Evolutionary conservation across 2,888 invertebrate genomes (phyloP).

Genomic region (Melieria picta): DNA sequence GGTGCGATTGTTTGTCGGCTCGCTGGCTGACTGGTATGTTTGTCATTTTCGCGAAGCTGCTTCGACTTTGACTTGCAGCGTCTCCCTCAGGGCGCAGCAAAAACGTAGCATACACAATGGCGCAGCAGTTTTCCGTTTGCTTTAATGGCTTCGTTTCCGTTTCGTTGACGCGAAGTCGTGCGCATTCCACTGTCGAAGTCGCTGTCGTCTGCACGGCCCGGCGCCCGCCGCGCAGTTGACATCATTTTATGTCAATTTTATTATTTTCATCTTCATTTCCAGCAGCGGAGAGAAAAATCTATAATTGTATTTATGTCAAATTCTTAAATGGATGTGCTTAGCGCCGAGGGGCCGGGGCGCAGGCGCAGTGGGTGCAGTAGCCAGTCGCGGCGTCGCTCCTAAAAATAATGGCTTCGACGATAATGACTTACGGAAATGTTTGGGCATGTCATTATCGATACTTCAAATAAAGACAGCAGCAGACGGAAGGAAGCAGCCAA

Average conservation of each 20-base stretch:
- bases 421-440: conserved; percentile 62
- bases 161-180: conserved; percentile 26
- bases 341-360: conserved; percentile 10
- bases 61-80: no score
- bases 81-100: no score
- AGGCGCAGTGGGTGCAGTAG: neutral
- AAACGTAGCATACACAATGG: neutral
- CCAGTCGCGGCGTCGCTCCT: conserved; percentile 12
- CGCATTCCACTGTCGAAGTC: neutral
- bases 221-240: neutral
- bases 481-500: neutral
- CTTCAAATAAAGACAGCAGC: conserved; percentile 25
- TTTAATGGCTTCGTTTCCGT: conserved; percentile 35
- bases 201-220: neutral
- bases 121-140: conserved; percentile 21
- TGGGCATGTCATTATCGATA: conserved; percentile 53
- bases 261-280: conserved; percentile 32
- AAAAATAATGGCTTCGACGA: conserved; percentile 57
- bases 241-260: conserved; percentile 35
- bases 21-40: no score
- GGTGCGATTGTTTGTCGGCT: neutral
- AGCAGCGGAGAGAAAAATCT: conserved; percentile 32
- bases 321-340: conserved; percentile 55
- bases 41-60: no score
- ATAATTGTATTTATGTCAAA: conserved; percentile 47